Percentiles rank a stretch among this genome's conserved stretches.
These are phyloP conservation scores for Eutolmus rufibarbis DNA, from an alignment of 2,888 invertebrate species.

Conservation along the genomic window DNA sequence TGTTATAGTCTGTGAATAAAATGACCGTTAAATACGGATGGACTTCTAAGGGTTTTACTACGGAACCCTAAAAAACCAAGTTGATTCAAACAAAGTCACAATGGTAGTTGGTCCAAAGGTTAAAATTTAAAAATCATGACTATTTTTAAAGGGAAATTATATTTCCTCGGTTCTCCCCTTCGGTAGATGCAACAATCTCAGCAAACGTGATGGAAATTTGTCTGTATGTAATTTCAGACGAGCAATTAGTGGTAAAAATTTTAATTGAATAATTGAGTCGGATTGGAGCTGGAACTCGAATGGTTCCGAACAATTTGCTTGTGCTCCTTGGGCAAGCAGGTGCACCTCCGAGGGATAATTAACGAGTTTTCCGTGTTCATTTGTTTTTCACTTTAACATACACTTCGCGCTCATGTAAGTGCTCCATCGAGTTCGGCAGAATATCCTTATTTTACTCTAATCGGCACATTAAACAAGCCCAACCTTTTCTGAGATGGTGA, in stretches of 20 bases:
- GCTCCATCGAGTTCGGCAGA: not conserved
- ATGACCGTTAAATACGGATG: too few relatives aligned
- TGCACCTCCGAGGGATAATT: not conserved
- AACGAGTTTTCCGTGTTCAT: not conserved
- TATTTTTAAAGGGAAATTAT: not conserved
- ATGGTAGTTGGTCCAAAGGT: too few relatives aligned
- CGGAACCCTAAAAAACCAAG: too few relatives aligned
- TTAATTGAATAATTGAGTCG: not conserved
- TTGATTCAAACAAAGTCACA: too few relatives aligned
- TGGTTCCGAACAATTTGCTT: not conserved
- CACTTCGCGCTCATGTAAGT: not conserved
- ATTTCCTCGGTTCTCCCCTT: not conserved
- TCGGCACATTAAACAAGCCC: not conserved
- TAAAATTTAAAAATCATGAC: not conserved
- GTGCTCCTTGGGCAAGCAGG: not conserved
- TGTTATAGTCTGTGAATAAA: too few relatives aligned
- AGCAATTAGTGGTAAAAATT: not conserved
- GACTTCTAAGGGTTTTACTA: too few relatives aligned
- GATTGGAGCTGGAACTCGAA: not conserved
- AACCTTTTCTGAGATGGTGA: not conserved
- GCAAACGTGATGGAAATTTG: not conserved
- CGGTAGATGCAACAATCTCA: not conserved
- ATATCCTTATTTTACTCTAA: not conserved
- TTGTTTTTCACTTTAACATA: not conserved
- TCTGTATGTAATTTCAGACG: not conserved